phyloP scores from a whole-genome alignment of 2,797 vertebrate species.

The Loris lydekkerianus region DNA sequence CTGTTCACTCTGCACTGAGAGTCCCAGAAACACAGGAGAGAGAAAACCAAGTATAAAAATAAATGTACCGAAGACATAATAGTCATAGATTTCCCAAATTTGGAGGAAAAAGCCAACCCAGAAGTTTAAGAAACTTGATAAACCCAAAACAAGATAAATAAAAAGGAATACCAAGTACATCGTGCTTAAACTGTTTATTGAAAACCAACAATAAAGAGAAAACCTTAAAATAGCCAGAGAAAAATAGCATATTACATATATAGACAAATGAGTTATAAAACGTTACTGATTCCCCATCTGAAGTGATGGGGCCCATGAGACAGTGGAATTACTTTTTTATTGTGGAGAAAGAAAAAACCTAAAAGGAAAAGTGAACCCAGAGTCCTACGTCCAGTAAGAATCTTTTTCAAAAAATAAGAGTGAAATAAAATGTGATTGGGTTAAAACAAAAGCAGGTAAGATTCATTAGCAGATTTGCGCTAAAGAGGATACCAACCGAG shows the following conservation, averaged over 20 bases:
- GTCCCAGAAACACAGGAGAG: background rate
- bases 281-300: fast-evolving
- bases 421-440: background rate
- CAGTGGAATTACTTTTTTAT: background rate
- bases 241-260: fast-evolving
- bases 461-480: background rate
- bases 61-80: too few relatives aligned
- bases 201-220: background rate
- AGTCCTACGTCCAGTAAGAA: too few relatives aligned
- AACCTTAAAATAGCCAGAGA: background rate
- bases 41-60: background rate
- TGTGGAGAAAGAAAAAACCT: background rate
- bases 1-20: background rate
- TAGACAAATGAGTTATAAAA: fast-evolving
- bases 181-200: too few relatives aligned
- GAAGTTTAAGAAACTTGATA: background rate
- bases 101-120: background rate
- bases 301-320: fast-evolving
- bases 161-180: background rate
- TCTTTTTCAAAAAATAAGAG: too few relatives aligned
- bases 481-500: background rate
- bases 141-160: background rate
- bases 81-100: background rate
- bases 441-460: background rate
- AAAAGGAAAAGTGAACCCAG: background rate